These are phyloP conservation scores for Malthinus flaveolus DNA, from an alignment of 2,888 invertebrate species.

Conservation along the genomic window DNA sequence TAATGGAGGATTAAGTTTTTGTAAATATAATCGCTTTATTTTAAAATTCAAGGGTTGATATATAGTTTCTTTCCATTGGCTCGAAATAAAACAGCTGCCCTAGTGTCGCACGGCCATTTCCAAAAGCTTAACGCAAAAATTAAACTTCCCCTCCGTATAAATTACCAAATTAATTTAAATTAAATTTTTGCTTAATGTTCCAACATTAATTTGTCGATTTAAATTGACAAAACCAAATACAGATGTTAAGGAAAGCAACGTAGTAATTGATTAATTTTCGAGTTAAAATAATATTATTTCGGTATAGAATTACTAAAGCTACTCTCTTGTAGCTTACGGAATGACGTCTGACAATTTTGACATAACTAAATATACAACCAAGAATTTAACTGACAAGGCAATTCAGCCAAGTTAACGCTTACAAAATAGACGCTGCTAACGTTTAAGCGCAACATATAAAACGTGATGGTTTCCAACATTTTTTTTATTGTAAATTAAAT, in stretches of 20 bases:
- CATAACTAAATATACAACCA: conserved; percentile 23
- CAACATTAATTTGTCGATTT: neutral
- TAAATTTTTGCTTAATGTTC: too few relatives aligned
- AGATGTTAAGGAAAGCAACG: conserved; percentile 17
- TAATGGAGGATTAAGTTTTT: conserved; percentile 31
- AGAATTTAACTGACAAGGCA: conserved; percentile 17
- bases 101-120: conserved; percentile 9
- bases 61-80: conserved; percentile 13
- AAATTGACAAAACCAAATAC: conserved; percentile 1
- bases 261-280: conserved; percentile 21
- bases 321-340: conserved; percentile 28
- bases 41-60: conserved; percentile 26
- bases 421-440: neutral
- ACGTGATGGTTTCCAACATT: too few relatives aligned
- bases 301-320: conserved; percentile 32
- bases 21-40: conserved; percentile 28
- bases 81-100: conserved; percentile 17
- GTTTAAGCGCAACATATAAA: too few relatives aligned
- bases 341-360: conserved; percentile 31
- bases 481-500: too few relatives aligned
- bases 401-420: conserved; percentile 9
- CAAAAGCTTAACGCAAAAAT: neutral
- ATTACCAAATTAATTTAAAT: neutral
- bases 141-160: neutral
- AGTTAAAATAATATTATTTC: conserved; percentile 34